Evolutionary conservation across 2,888 invertebrate genomes (phyloP).

Genomic region (Palloptera scutellata): DNA sequence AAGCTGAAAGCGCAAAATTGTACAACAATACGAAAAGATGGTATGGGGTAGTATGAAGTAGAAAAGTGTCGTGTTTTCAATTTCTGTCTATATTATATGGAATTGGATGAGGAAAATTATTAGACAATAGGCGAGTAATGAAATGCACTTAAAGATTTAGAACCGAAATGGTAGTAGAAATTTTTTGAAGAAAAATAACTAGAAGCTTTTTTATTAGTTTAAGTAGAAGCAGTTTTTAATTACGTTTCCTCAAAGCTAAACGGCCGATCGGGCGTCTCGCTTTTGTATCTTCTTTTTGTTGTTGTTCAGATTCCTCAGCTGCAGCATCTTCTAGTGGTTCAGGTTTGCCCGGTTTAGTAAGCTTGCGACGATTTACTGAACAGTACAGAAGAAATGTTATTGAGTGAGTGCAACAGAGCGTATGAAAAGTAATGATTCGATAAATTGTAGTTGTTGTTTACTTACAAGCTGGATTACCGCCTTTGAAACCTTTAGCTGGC

Average conservation of each 20-base stretch:
- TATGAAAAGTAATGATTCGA: too few relatives aligned
- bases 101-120: too few relatives aligned
- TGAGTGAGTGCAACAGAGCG: too few relatives aligned
- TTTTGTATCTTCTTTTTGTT: constrained; percentile 56
- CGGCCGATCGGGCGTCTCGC: constrained; percentile 57
- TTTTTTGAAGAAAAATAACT: constrained; percentile 13
- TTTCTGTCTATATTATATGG: too few relatives aligned
- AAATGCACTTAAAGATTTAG: neutral
- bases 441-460: constrained; percentile 19
- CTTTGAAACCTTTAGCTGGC: constrained; percentile 54
- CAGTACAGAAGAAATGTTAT: constrained; percentile 7
- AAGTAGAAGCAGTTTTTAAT: constrained; percentile 39
- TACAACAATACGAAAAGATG: neutral
- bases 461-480: constrained; percentile 56
- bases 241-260: constrained; percentile 59
- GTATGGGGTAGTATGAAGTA: neutral
- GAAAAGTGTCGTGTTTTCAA: too few relatives aligned
- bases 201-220: too few relatives aligned
- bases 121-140: too few relatives aligned
- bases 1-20: neutral
- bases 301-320: constrained; percentile 55
- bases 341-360: constrained; percentile 51
- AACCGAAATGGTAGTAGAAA: constrained; percentile 1
- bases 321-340: constrained; percentile 49
- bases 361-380: constrained; percentile 57